These are phyloP conservation scores for Argyra leucocephala DNA, from an alignment of 2,888 invertebrate genomes.

Conservation along the genomic window DNA sequence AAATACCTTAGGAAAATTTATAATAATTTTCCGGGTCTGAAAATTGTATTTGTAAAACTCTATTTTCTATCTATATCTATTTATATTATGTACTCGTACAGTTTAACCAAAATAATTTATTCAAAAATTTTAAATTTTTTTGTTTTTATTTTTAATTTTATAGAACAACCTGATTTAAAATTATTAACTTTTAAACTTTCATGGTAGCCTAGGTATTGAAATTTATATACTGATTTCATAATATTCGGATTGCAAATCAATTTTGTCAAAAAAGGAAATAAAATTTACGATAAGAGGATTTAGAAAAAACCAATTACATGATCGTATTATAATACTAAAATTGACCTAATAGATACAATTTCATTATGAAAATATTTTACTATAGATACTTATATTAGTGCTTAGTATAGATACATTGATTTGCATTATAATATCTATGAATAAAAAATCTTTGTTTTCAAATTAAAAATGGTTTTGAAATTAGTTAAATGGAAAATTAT, in stretches of 20 bases:
- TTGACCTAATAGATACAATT: not conserved
- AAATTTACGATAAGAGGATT: conserved; percentile 2
- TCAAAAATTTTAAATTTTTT: not conserved
- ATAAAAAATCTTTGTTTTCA: too few relatives aligned
- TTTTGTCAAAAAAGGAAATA: not conserved
- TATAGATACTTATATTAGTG: too few relatives aligned
- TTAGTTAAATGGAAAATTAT: too few relatives aligned
- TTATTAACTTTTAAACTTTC: not conserved
- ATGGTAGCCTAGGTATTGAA: too few relatives aligned
- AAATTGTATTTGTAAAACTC: too few relatives aligned
- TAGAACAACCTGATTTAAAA: not conserved
- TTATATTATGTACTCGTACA: too few relatives aligned
- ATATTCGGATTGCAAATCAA: not conserved
- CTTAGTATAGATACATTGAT: too few relatives aligned
- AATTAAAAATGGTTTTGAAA: too few relatives aligned
- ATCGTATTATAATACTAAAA: not conserved
- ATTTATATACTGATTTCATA: not conserved
- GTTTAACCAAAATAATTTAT: not conserved
- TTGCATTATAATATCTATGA: too few relatives aligned
- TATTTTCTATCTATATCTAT: too few relatives aligned
- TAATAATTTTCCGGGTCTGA: too few relatives aligned
- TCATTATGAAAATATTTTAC: not conserved
- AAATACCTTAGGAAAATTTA: too few relatives aligned
- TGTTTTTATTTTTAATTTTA: not conserved
- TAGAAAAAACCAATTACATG: not conserved